Evolutionary conservation across 2,888 invertebrate species (phyloP).

Genomic region (Gryllus longicercus): DNA sequence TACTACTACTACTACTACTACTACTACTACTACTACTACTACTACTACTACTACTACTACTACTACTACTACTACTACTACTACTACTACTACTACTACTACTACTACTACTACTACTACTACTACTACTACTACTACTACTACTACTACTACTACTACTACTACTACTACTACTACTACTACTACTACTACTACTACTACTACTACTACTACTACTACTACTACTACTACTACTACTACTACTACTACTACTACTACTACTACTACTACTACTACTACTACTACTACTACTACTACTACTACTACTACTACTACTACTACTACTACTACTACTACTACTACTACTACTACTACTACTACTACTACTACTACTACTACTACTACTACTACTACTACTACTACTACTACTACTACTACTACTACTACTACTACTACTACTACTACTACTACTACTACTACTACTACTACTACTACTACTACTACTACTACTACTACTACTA

Average conservation of each 20-base stretch:
- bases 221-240: slow-evolving; percentile 28
- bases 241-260: slow-evolving; percentile 28
- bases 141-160: slow-evolving; percentile 28
- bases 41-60: slow-evolving; percentile 28
- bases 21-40: slow-evolving; percentile 27
- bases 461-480: slow-evolving; percentile 27
- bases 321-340: slow-evolving; percentile 28
- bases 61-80: slow-evolving; percentile 28
- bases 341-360: slow-evolving; percentile 28
- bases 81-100: slow-evolving; percentile 28
- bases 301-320: slow-evolving; percentile 28
- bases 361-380: slow-evolving; percentile 28
- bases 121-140: slow-evolving; percentile 28
- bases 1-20: slow-evolving; percentile 24
- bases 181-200: slow-evolving; percentile 27
- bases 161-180: slow-evolving; percentile 28
- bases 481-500: slow-evolving; percentile 28
- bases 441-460: slow-evolving; percentile 28
- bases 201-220: slow-evolving; percentile 28
- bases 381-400: slow-evolving; percentile 28
- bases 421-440: slow-evolving; percentile 28
- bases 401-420: slow-evolving; percentile 28
- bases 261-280: slow-evolving; percentile 28
- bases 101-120: slow-evolving; percentile 27
- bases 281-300: slow-evolving; percentile 28